Evolutionary conservation across 2,797 vertebrate genomes (phyloP), one percentile per base, ranked within the genome.

Genomic region (Argentina silus): DNA sequence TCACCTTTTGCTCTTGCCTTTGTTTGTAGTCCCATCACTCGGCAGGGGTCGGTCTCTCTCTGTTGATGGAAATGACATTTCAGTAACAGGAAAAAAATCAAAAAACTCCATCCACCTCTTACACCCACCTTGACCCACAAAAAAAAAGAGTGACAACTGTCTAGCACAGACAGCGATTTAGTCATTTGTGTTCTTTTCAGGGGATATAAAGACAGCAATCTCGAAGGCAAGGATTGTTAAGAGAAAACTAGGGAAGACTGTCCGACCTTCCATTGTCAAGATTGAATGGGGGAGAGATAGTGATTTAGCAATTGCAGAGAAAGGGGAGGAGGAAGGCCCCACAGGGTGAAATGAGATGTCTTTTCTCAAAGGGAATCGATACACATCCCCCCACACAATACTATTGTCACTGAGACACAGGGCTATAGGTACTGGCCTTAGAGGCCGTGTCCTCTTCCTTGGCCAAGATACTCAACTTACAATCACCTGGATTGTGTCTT

Each of bases 321-420:
- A 47, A 12, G 51, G 19, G 65, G 62, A 6, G 23, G 6, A 44
- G 19, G 48, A 14, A 67, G 48, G 65, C 65, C 65, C 21, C 65
- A 27, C 21, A 15, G 47, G 14, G 65, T 36, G 47, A 51, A 67
- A 67, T 67, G 48, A 67, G 65, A 67, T 9, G 47, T 51, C 12
- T 67, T 50, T 11, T 27, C 12, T 51, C 47, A 51, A 15, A 48
- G 47, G 47, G 48, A 67, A 51, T 67, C 47, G 36, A 67, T 27
- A 67, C 48, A 67, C 9, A 47, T 21, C 19, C 9, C 50, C 76
- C 84, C 73, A 83, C 81, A 78, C 76, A 63, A 74, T 78, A 76
- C 72, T 77, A 75, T 55, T 69, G 69, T 76, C 77, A 48, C 76
- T 81, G 82, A 88, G 87, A 79, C 83, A 86, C 74, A 85, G 78